Evolutionary conservation across 2,113 vertebrate genomes (phyloP).

Genomic region (Protomyctophum bolini): DNA sequence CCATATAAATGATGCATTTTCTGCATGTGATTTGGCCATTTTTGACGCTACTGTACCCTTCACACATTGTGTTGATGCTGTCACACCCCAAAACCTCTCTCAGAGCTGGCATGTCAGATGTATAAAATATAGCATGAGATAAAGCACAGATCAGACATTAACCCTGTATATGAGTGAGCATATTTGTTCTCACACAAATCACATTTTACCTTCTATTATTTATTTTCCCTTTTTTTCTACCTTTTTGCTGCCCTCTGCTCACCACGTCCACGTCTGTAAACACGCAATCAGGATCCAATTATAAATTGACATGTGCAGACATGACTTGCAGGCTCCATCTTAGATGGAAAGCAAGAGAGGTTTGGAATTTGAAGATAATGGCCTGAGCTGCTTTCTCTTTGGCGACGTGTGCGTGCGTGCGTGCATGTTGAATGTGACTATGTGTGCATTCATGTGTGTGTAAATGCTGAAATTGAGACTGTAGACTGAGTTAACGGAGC

Average conservation of each 20-base stretch:
- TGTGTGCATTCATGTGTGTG: neutral
- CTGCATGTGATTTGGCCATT: too few species aligned
- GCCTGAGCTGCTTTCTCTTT: neutral
- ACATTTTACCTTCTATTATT: too few species aligned
- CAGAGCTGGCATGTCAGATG: too few species aligned
- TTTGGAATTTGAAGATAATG: too few species aligned
- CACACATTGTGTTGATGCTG: too few species aligned
- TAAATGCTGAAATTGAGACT: neutral
- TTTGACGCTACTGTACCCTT: too few species aligned
- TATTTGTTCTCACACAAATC: too few species aligned
- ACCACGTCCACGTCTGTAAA: constrained; percentile 16
- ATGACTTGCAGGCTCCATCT: constrained; percentile 13
- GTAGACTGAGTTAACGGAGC: constrained; percentile 3
- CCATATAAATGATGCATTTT: too few species aligned
- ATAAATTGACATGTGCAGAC: constrained; percentile 38
- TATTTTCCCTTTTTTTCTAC: neutral
- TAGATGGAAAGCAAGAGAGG: neutral
- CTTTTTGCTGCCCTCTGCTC: constrained; percentile 11
- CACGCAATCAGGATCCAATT: constrained; percentile 51
- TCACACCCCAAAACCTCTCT: too few species aligned
- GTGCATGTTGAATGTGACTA: neutral
- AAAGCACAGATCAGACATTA: too few species aligned
- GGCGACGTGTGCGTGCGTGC: constrained; percentile 19
- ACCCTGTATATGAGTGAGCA: too few species aligned
- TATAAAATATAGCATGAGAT: too few species aligned